Evolutionary conservation across 2,113 vertebrate genomes (phyloP).

Genomic region (Ranitomeya variabilis): DNA sequence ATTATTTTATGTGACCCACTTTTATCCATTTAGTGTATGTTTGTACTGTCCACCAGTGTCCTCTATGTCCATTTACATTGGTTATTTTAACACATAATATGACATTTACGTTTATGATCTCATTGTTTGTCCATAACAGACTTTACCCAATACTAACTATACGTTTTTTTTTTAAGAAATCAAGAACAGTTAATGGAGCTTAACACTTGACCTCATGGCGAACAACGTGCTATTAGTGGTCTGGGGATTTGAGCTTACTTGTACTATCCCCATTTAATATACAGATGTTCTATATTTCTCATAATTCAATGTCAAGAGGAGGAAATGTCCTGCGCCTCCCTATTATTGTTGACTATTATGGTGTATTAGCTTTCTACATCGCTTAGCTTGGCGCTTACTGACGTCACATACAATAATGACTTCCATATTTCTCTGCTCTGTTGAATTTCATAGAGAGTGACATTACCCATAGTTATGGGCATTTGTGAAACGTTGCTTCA

Average conservation of each 20-base stretch:
- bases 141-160: not conserved
- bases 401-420: slow-evolving; percentile 19
- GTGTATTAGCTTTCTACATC: not conserved
- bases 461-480: not conserved
- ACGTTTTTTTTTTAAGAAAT: not conserved
- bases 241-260: not conserved
- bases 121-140: not conserved
- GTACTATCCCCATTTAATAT: slow-evolving; percentile 12
- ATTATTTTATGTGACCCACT: too few relatives aligned
- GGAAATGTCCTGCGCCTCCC: not conserved
- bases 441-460: not conserved
- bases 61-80: not conserved
- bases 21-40: too few relatives aligned
- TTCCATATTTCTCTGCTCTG: not conserved
- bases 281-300: slow-evolving; percentile 39
- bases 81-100: not conserved
- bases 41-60: too few relatives aligned
- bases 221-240: not conserved
- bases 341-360: not conserved
- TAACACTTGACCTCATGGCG: not conserved
- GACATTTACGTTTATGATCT: not conserved
- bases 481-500: not conserved
- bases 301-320: slow-evolving; percentile 22
- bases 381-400: not conserved
- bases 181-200: not conserved